A percentile compares a stretch with the other conserved stretches of the same genome.
Evolutionary conservation across 2,797 vertebrate species (phyloP).

Genomic region (Hozukius guyotensis): DNA sequence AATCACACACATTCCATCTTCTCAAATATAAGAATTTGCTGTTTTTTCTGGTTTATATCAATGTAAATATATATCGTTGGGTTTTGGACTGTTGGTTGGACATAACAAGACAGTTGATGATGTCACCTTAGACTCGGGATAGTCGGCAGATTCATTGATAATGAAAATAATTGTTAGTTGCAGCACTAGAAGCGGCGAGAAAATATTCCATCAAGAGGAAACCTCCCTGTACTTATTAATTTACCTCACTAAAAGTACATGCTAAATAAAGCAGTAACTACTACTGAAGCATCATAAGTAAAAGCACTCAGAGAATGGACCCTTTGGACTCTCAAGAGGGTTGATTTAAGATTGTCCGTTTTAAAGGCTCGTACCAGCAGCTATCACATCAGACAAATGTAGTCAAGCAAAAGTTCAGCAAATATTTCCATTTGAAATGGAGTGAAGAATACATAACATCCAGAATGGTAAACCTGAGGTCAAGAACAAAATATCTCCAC

Average conservation of each 20-base stretch:
- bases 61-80: not conserved
- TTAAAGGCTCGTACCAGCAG: not conserved
- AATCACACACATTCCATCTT: no score
- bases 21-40: no score
- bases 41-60: not conserved
- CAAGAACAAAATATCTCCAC: not conserved
- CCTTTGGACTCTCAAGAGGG: not conserved
- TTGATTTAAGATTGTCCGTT: not conserved
- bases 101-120: not conserved
- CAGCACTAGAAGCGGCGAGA: not conserved
- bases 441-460: not conserved
- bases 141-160: not conserved
- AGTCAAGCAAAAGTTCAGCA: not conserved
- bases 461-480: conserved; percentile 1
- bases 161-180: not conserved
- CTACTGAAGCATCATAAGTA: no score
- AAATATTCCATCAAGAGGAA: not conserved
- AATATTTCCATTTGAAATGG: not conserved
- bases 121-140: not conserved
- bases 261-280: no score
- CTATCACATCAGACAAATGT: not conserved
- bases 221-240: not conserved
- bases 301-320: no score
- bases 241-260: not conserved
- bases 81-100: not conserved